Conservation (phyloP, 2,797 vertebrate genomes). For the Phrynocephalus vlangalii region DNA sequence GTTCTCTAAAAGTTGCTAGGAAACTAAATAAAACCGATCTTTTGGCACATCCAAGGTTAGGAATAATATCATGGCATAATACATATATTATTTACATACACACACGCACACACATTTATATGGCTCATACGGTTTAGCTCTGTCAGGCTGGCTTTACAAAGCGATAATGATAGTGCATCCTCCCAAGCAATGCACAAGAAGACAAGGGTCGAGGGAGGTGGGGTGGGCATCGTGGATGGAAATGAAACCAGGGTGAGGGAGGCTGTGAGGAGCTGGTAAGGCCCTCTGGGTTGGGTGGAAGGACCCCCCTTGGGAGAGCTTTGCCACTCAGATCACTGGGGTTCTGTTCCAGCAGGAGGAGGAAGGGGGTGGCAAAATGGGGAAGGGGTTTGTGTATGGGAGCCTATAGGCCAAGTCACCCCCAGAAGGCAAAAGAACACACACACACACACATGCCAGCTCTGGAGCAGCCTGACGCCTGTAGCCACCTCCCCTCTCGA, state of each 20-base stretch:
- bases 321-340: not conserved
- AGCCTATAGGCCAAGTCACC: not conserved
- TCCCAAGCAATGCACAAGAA: not conserved
- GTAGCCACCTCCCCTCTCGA: too few species aligned
- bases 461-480: too few species aligned
- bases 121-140: slow-evolving; percentile 48
- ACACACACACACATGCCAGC: too few species aligned
- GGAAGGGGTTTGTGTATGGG: not conserved
- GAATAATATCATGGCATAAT: not conserved
- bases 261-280: too few species aligned
- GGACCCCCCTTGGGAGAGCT: too few species aligned
- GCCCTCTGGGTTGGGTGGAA: too few species aligned
- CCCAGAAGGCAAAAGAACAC: too few species aligned
- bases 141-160: not conserved
- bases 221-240: too few species aligned
- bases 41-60: not conserved
- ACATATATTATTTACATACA: not conserved
- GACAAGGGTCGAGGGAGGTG: too few species aligned
- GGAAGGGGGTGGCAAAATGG: not conserved
- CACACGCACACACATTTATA: not conserved
- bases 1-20: rapidly evolving
- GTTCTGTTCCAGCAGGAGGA: not conserved
- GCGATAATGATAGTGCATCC: not conserved
- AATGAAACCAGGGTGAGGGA: too few species aligned
- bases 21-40: rapidly evolving